phyloP scores from a whole-genome alignment of 2,113 vertebrate genomes.

The Oncorhynchus keta region DNA sequence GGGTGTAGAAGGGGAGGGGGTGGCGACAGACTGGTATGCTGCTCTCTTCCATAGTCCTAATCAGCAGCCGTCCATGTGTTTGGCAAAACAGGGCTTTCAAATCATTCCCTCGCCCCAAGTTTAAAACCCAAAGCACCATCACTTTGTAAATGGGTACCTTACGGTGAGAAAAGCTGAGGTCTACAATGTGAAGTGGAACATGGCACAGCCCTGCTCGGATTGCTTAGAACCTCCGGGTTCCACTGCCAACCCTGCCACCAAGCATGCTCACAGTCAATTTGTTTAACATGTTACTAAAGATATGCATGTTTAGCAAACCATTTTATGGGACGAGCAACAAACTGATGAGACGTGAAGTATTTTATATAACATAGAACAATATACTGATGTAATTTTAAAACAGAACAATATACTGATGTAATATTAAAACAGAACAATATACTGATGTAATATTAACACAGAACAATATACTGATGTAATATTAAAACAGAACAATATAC shows the following conservation, averaged over 20 bases:
- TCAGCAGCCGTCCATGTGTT: constrained; percentile 80
- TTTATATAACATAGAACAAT: constrained; percentile 32
- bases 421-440: constrained; percentile 17
- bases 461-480: constrained; percentile 20
- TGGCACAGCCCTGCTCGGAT: constrained; percentile 51
- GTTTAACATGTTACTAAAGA: constrained; percentile 69
- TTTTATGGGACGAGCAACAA: constrained; percentile 52
- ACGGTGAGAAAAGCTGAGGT: constrained; percentile 63
- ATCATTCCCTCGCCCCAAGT: constrained; percentile 73
- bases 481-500: constrained; percentile 24
- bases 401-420: too few relatives aligned
- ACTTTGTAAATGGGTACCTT: constrained; percentile 77
- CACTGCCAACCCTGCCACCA: constrained; percentile 37
- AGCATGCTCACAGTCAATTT: constrained; percentile 66
- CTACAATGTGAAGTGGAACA: constrained; percentile 75
- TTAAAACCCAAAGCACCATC: constrained; percentile 75
- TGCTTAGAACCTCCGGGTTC: constrained; percentile 49
- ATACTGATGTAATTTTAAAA: constrained; percentile 4
- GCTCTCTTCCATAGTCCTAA: constrained; percentile 76
- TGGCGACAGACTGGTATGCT: constrained; percentile 60
- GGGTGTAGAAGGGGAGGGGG: constrained; percentile 22
- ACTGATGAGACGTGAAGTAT: constrained; percentile 51
- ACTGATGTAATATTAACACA: background rate
- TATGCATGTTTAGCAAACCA: constrained; percentile 65
- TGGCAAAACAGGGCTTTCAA: constrained; percentile 75